Evolutionary conservation across 2,888 invertebrate species (phyloP).

Genomic region (Chalcis sispes): DNA sequence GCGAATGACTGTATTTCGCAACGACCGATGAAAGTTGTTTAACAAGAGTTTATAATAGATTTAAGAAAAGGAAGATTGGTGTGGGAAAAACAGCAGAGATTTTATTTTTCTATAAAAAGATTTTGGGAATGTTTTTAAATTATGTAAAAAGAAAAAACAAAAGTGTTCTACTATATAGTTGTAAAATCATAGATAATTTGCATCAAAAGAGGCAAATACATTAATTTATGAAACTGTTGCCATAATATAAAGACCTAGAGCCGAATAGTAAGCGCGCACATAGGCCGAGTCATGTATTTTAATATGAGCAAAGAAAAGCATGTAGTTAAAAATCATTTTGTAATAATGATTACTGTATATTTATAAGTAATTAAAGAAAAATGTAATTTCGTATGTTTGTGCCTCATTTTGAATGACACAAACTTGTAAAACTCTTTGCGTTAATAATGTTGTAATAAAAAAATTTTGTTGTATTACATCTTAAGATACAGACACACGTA

Average conservation of each 20-base stretch:
- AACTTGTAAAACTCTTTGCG: slow-evolving; percentile 55
- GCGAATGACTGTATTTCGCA: slow-evolving; percentile 12
- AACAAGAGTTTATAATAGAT: slow-evolving; percentile 45
- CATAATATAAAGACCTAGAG: slow-evolving; percentile 37
- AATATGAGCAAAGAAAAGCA: slow-evolving; percentile 56
- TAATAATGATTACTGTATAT: slow-evolving; percentile 62
- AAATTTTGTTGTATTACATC: slow-evolving; percentile 57
- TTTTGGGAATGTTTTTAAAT: slow-evolving; percentile 38
- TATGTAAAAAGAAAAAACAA: slow-evolving; percentile 24
- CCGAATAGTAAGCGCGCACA: slow-evolving; percentile 22
- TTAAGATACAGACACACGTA: background rate
- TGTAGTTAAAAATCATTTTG: slow-evolving; percentile 62
- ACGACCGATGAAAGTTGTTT: slow-evolving; percentile 35
- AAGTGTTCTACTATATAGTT: slow-evolving; percentile 34
- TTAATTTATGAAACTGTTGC: slow-evolving; percentile 51
- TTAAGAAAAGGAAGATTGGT: slow-evolving; percentile 32
- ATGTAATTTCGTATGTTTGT: slow-evolving; percentile 63
- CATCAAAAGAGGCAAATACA: slow-evolving; percentile 33
- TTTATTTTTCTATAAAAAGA: slow-evolving; percentile 13
- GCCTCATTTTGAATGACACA: slow-evolving; percentile 62
- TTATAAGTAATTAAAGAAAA: slow-evolving; percentile 61
- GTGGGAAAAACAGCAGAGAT: slow-evolving; percentile 51
- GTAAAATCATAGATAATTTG: slow-evolving; percentile 39
- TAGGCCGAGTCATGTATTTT: slow-evolving; percentile 60
- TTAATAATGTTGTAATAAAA: slow-evolving; percentile 41